A percentile compares a stretch with the other conserved stretches of the same genome.
Evolutionary conservation across 2,888 invertebrate species (phyloP).

Genomic region (Invenusta paracnida): DNA sequence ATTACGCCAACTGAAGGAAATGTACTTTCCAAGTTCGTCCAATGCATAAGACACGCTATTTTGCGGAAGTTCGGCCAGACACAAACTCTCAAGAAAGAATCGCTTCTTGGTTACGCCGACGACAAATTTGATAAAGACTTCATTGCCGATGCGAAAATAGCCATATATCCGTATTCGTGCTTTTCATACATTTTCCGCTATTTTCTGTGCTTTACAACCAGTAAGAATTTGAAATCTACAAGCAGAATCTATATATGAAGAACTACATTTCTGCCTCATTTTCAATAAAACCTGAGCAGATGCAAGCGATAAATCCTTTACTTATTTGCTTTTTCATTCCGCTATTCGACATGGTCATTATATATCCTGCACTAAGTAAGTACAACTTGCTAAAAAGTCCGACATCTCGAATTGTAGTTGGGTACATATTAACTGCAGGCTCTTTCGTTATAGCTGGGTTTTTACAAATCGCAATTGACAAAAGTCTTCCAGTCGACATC

Average conservation of each 20-base stretch:
- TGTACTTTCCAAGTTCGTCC: neutral
- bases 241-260: conserved; percentile 57
- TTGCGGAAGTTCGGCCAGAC: neutral
- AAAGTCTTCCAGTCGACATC: too few species aligned
- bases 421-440: conserved; percentile 46
- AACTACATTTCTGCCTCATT: conserved; percentile 9
- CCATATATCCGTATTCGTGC: neutral
- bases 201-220: conserved; percentile 90
- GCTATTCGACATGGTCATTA: conserved; percentile 48
- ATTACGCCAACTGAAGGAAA: neutral
- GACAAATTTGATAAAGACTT: neutral
- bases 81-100: neutral
- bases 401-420: conserved; percentile 35
- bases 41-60: neutral
- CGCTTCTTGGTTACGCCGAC: neutral
- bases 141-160: neutral
- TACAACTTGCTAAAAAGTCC: conserved; percentile 48
- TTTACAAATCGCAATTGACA: conserved; percentile 47
- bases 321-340: conserved; percentile 49
- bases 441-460: conserved; percentile 48
- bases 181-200: conserved; percentile 69
- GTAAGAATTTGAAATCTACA: conserved; percentile 67
- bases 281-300: conserved; percentile 47
- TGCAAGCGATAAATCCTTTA: conserved; percentile 48
- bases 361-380: conserved; percentile 49